Conservation (phyloP, 1,140 invertebrate species). For the Micrasema longulum region DNA sequence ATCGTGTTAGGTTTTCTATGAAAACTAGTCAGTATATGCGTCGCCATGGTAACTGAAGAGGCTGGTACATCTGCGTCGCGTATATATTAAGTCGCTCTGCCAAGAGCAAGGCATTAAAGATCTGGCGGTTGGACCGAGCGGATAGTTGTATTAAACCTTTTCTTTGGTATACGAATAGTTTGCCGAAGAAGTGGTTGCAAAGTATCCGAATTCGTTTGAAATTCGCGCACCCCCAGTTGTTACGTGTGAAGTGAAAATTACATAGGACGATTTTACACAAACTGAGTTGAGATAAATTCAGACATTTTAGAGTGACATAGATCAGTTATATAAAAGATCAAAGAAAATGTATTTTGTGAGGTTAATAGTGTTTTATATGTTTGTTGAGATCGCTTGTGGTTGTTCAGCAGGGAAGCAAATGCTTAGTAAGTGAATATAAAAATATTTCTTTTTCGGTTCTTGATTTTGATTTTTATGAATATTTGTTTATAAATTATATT, state of each 20-base stretch:
- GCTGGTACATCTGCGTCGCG: conserved; percentile 14
- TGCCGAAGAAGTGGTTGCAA: conserved; percentile 51
- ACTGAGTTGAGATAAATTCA: conserved; percentile 41
- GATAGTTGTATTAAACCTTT: conserved; percentile 48
- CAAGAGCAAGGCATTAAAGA: conserved; percentile 43
- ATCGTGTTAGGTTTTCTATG: no score
- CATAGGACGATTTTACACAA: conserved; percentile 27
- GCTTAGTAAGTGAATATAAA: conserved; percentile 45
- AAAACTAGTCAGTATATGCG: conserved; percentile 26
- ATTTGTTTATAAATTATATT: no score
- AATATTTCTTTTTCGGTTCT: not conserved
- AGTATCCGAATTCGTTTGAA: conserved; percentile 47
- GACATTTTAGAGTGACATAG: conserved; percentile 33
- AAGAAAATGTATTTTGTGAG: conserved; percentile 46
- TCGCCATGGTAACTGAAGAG: conserved; percentile 27
- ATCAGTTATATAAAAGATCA: conserved; percentile 35
- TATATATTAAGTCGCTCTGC: conserved; percentile 37
- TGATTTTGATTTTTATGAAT: no score
- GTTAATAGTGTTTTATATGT: conserved; percentile 45
- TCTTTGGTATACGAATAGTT: conserved; percentile 46
- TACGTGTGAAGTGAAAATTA: conserved; percentile 36
- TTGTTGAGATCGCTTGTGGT: conserved; percentile 17
- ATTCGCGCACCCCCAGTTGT: conserved; percentile 34
- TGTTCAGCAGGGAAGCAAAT: conserved; percentile 51
- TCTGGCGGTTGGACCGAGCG: conserved; percentile 45